Conservation (phyloP, 2,113 vertebrate species). For the Asarcornis scutulata region DNA sequence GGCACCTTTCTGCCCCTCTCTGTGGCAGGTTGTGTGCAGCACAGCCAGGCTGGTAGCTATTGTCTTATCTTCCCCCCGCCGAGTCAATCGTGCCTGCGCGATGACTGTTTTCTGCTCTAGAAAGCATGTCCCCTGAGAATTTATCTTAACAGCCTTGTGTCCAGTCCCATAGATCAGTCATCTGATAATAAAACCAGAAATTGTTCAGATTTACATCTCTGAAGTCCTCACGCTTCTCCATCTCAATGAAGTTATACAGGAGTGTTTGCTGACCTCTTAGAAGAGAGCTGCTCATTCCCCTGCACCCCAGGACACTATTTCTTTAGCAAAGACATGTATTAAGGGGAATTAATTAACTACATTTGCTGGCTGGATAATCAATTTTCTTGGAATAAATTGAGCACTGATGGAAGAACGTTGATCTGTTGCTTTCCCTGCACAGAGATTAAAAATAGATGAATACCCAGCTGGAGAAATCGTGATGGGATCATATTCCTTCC, state of each 20-base stretch:
- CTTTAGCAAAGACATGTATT: not conserved
- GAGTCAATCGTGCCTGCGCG: not conserved
- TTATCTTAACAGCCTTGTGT: not conserved
- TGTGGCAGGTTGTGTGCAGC: not conserved
- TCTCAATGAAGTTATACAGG: not conserved
- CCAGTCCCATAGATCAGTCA: not conserved
- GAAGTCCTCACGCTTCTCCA: not conserved
- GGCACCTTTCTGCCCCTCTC: not conserved
- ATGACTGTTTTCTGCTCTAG: not conserved
- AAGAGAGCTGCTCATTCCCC: not conserved
- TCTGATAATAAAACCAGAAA: not conserved
- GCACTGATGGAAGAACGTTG: not conserved
- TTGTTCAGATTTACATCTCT: not conserved
- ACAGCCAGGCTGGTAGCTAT: not conserved
- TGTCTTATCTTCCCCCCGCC: not conserved
- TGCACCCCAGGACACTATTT: not conserved
- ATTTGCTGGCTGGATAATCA: constrained; percentile 32
- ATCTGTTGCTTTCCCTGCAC: not conserved
- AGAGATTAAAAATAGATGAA: constrained; percentile 48
- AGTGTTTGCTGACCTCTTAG: not conserved
- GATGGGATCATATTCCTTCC: constrained; percentile 1
- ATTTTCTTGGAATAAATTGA: constrained; percentile 45
- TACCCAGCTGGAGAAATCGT: not conserved
- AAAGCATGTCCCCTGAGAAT: not conserved
- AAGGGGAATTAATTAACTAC: constrained; percentile 50